Evolutionary conservation across 2,113 vertebrate species (phyloP).

Genomic region (Aspidoscelis tigris): DNA sequence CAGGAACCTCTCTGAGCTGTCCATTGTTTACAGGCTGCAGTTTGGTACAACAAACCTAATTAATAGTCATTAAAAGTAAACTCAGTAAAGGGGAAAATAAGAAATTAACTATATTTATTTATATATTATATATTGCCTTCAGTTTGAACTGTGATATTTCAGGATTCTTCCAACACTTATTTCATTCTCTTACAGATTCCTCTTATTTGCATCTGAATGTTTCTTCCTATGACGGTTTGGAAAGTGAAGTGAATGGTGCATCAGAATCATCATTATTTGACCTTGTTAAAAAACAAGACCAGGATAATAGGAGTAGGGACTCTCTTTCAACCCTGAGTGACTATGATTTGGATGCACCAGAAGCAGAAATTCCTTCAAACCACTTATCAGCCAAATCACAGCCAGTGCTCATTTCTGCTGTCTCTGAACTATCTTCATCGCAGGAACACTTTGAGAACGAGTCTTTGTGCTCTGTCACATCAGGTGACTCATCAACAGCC

Average conservation of each 20-base stretch:
- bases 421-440: constrained; percentile 48
- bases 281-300: constrained; percentile 74
- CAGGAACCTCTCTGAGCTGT: no score
- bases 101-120: background rate
- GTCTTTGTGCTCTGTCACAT: constrained; percentile 42
- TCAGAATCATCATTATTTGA: constrained; percentile 81
- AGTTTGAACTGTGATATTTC: background rate
- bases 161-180: constrained; percentile 24
- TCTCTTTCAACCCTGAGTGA: constrained; percentile 90
- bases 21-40: no score
- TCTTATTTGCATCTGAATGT: constrained; percentile 90
- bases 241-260: constrained; percentile 92
- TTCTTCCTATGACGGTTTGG: constrained; percentile 92
- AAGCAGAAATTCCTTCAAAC: constrained; percentile 71
- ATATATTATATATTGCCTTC: no score
- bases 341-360: constrained; percentile 80
- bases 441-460: constrained; percentile 53
- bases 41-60: no score
- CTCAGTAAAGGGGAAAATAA: background rate
- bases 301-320: constrained; percentile 89
- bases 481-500: constrained; percentile 59
- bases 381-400: constrained; percentile 73
- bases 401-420: constrained; percentile 66
- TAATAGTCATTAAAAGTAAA: no score
- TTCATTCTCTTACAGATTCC: constrained; percentile 76